phyloP scores from a whole-genome alignment of 1,140 invertebrate species.

The Drosophila yakuba region DNA sequence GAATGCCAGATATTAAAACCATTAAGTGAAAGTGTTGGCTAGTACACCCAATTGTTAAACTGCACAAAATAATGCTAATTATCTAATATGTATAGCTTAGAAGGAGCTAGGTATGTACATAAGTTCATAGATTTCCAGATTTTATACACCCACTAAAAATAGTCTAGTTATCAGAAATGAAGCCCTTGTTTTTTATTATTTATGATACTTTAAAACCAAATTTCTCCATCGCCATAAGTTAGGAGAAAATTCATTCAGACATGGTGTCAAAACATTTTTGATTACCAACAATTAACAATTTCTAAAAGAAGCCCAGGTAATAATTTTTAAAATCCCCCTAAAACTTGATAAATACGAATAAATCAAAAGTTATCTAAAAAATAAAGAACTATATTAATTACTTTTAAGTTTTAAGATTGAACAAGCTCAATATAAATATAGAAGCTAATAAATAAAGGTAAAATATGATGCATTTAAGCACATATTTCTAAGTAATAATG shows the following conservation, averaged over 20 bases:
- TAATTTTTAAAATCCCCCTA: conserved; percentile 31
- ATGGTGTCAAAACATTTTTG: conserved; percentile 52
- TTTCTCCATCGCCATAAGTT: conserved; percentile 64
- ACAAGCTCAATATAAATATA: neutral
- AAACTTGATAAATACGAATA: neutral
- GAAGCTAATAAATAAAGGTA: neutral
- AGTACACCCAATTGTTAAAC: neutral
- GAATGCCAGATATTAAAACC: neutral
- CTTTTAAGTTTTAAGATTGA: neutral
- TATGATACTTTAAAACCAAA: conserved; percentile 68
- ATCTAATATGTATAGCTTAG: no score
- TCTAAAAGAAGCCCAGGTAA: conserved; percentile 38
- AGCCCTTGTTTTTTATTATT: conserved; percentile 58
- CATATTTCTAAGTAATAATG: neutral
- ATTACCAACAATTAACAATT: conserved; percentile 50
- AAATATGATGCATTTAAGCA: neutral
- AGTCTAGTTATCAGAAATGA: neutral
- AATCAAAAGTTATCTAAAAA: neutral
- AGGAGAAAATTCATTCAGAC: conserved; percentile 8
- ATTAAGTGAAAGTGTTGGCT: neutral
- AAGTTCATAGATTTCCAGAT: neutral
- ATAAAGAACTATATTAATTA: neutral
- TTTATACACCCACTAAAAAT: conserved; percentile 11
- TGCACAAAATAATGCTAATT: neutral
- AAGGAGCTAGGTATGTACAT: no score